Evolutionary conservation across 2,113 vertebrate species (phyloP), one percentile per base, ranked within the genome.

Genomic region (Takifugu flavidus): DNA sequence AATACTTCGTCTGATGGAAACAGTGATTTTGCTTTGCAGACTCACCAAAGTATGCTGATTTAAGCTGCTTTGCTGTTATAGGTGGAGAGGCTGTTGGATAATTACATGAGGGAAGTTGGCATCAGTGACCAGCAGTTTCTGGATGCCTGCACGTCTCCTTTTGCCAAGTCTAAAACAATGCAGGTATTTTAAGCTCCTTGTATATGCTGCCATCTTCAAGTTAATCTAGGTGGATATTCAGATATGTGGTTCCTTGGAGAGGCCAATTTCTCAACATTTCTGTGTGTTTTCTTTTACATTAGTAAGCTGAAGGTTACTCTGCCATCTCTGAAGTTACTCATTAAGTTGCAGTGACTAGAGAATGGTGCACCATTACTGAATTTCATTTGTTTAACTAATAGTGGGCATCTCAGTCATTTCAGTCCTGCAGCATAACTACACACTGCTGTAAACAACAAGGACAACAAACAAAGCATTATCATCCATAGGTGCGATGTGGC

Each of bases 101-200:
- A 88, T 83, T 95, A 95, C 72, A 94, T 98, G 87, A 93, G 93
- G 85, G 97, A 99, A 81, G 93, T 99, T 78, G 96, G 95, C 79
- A 96, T 99, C 82, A 95, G 92, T 61, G 97, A 99, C 83, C 93
- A 96, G 80, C 96, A 97, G 65, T 96, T 99, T 80, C 88, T 98
- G 81, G 91, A 93, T 70, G 95, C 96, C 11, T 98, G 96, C 67
- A 90, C 90, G 2, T 95, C 95, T 85, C 94, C 95, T 15, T 92
- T 98, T 76, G 94, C 93, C 78, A 95, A 91, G 84, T 94, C 94
- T 8, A 92, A 88, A 66, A 90, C 94, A 5, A 89, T 96, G 56
- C 94, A 98, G 95, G 97, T 98, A 84, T 46, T 56, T 53, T 49
- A 55, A 71, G 39, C 28, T 20, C 20, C 20, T 20, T 20, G 20